These are phyloP conservation scores for Nyleta sp. DNA, from an alignment of 2,888 invertebrate species.

Conservation along the genomic window DNA sequence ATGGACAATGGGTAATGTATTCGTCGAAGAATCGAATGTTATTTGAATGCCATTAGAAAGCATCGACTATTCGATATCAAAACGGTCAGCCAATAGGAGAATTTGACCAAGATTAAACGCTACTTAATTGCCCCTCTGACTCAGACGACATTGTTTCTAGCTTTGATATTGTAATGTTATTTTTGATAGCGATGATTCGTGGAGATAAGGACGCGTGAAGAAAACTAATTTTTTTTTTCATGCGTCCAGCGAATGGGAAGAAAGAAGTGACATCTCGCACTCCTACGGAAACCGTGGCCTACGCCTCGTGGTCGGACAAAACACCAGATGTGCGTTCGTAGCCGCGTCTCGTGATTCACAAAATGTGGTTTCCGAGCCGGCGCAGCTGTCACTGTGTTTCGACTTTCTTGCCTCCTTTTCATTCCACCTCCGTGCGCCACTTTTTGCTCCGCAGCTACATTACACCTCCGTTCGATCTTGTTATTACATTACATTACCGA, in stretches of 20 bases:
- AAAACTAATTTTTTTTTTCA: too few species aligned
- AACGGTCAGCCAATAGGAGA: too few species aligned
- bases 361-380: slow-evolving; percentile 52
- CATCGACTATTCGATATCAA: not conserved
- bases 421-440: slow-evolving; percentile 31
- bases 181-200: too few species aligned
- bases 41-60: slow-evolving; percentile 17
- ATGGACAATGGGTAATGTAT: not conserved
- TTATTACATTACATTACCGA: too few species aligned
- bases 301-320: slow-evolving; percentile 47
- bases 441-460: slow-evolving; percentile 3
- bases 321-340: slow-evolving; percentile 57
- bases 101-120: not conserved
- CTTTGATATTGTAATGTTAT: too few species aligned
- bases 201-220: too few species aligned
- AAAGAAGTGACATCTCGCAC: slow-evolving; percentile 27
- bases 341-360: slow-evolving; percentile 56
- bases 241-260: slow-evolving; percentile 8
- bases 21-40: not conserved
- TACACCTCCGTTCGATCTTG: too few species aligned
- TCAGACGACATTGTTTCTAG: too few species aligned
- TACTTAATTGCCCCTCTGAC: not conserved
- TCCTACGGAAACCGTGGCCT: slow-evolving; percentile 35
- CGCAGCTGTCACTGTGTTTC: slow-evolving; percentile 62
- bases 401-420: slow-evolving; percentile 48